Conservation (phyloP, 2,113 vertebrate species). For the Dipodomys stephensi region DNA sequence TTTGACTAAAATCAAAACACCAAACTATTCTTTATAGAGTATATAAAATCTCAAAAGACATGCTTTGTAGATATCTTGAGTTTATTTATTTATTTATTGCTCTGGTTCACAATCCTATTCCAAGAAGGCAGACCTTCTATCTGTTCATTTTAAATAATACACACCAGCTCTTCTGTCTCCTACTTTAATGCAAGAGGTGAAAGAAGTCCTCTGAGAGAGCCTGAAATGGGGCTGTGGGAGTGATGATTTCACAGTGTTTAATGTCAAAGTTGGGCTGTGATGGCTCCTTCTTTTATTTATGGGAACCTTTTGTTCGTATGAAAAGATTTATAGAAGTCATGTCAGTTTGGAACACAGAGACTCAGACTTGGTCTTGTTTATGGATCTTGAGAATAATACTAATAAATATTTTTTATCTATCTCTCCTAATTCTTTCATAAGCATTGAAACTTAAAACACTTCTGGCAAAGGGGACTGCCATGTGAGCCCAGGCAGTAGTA, state of each 20-base stretch:
- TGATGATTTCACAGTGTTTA: background rate
- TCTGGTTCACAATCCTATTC: background rate
- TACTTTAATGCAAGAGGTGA: background rate
- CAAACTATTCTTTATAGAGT: background rate
- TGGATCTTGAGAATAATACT: background rate
- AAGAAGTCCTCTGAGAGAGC: background rate
- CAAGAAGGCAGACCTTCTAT: background rate
- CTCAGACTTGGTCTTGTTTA: background rate
- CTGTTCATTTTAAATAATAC: background rate
- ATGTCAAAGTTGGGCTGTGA: background rate
- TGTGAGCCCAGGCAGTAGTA: background rate
- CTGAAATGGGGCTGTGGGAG: background rate
- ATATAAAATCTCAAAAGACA: background rate
- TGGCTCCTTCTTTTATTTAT: background rate
- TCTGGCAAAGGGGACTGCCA: background rate
- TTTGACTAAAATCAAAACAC: constrained; percentile 37
- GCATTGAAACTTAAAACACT: background rate
- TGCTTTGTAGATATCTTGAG: background rate
- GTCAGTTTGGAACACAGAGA: background rate
- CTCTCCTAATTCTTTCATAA: constrained; percentile 1
- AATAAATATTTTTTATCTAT: background rate
- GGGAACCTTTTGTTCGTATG: background rate
- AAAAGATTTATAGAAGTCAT: background rate
- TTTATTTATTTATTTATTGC: background rate
- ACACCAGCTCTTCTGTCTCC: background rate